Evolutionary conservation across 1,140 invertebrate species (phyloP).

Genomic region (Mycetomoellerius zeteki): DNA sequence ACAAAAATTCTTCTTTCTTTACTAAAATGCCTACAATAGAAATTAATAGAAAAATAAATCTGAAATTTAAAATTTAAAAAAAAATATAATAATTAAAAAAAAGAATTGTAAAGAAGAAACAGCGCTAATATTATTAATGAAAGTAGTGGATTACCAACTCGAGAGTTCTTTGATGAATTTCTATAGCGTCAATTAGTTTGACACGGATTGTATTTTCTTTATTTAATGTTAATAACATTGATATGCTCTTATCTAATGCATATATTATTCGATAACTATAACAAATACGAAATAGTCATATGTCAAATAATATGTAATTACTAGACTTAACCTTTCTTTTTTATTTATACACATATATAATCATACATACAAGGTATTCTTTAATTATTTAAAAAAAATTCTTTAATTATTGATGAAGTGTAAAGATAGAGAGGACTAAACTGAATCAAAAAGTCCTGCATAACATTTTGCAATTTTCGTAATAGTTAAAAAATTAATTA

Average conservation of each 20-base stretch:
- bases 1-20: not conserved
- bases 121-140: conserved; percentile 10
- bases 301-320: not conserved
- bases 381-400: no score
- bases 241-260: conserved; percentile 3
- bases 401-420: no score
- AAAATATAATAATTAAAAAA: not conserved
- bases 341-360: not conserved
- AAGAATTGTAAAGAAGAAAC: not conserved
- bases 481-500: no score
- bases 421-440: no score
- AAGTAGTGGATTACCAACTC: conserved; percentile 7
- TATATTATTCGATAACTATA: conserved; percentile 37
- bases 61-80: not conserved
- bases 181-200: conserved; percentile 27
- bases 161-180: conserved; percentile 33
- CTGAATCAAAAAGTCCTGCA: no score
- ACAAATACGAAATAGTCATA: not conserved
- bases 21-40: not conserved
- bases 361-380: not conserved
- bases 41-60: not conserved
- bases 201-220: not conserved
- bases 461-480: no score
- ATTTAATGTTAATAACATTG: conserved; percentile 2
- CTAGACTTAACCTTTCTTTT: not conserved